A percentile compares a stretch with the other conserved stretches of the same genome.
phyloP scores from a whole-genome alignment of 1,140 invertebrate genomes.

The Neoseiulus cucumeris region DNA sequence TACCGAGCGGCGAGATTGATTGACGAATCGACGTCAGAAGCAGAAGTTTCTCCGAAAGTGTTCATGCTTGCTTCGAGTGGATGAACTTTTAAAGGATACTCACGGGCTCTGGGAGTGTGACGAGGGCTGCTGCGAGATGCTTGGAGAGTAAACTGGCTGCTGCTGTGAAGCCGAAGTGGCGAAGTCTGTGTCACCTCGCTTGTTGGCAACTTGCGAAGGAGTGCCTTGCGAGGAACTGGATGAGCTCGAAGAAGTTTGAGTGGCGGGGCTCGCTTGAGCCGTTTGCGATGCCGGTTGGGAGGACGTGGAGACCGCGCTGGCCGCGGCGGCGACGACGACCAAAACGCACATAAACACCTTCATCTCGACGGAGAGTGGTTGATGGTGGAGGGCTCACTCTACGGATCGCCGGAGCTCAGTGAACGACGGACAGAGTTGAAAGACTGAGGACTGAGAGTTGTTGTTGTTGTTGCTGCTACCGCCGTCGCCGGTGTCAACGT shows the following conservation, averaged over 20 bases:
- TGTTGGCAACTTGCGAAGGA: background rate
- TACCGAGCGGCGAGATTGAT: no score
- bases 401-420: no score
- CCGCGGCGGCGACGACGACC: background rate
- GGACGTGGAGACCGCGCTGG: background rate
- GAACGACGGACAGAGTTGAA: no score
- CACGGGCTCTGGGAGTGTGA: constrained; percentile 1
- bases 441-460: no score
- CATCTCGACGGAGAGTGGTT: background rate
- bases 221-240: background rate
- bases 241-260: no score
- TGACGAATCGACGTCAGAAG: no score
- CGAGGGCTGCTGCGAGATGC: background rate
- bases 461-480: no score
- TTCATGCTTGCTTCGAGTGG: no score
- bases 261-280: background rate
- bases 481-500: no score
- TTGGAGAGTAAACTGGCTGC: background rate
- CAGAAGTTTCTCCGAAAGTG: no score
- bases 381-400: no score
- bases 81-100: background rate
- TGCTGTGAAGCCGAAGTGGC: background rate
- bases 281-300: background rate
- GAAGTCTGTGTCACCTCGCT: constrained; percentile 4
- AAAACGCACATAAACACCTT: background rate